phyloP scores from a whole-genome alignment of 2,113 vertebrate genomes.

The Zosterops japonicus region DNA sequence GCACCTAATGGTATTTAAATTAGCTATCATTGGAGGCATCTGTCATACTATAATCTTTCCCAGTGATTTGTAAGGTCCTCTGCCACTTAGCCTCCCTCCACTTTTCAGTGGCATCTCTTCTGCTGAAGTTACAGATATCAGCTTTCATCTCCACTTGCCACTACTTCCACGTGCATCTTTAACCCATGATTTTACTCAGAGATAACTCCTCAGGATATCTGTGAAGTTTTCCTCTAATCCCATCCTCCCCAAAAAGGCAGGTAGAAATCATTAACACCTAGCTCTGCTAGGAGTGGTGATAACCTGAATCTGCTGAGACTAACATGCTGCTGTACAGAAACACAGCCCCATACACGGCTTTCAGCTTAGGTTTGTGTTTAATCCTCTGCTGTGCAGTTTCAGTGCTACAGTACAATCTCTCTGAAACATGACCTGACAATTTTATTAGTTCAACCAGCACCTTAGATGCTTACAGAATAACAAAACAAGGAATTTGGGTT shows the following conservation, averaged over 20 bases:
- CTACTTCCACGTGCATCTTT: neutral
- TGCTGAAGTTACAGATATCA: neutral
- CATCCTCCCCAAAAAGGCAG: neutral
- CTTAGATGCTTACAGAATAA: neutral
- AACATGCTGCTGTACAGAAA: fast-evolving
- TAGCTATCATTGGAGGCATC: neutral
- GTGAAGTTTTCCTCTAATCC: neutral
- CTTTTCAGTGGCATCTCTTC: neutral
- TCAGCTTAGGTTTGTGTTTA: neutral
- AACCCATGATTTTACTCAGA: neutral
- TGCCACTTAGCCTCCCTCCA: neutral
- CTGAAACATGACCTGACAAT: neutral
- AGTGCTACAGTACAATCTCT: neutral
- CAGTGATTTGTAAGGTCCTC: neutral
- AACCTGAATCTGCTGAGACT: neutral
- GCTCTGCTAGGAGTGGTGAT: neutral
- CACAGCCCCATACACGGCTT: neutral
- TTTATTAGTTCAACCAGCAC: neutral
- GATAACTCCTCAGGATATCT: neutral
- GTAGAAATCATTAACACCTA: neutral
- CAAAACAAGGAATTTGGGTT: neutral
- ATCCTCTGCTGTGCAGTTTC: neutral
- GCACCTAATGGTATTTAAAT: constrained; percentile 30
- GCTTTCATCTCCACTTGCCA: neutral
- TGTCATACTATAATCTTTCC: neutral